Conservation (phyloP, 2,113 vertebrate species). For the Callorhinus ursinus region DNA sequence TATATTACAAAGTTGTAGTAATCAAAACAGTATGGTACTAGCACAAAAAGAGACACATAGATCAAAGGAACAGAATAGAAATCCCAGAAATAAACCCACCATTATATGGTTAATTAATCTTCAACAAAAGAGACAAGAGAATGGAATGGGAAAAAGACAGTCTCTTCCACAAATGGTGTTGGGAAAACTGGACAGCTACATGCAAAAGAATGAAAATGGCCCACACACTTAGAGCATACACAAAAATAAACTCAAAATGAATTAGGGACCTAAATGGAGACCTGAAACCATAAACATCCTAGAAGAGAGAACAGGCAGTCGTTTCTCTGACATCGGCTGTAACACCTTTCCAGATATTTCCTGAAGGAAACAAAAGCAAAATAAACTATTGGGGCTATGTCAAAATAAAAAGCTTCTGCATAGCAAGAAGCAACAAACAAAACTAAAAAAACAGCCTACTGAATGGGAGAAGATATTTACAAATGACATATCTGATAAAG, state of each 20-base stretch:
- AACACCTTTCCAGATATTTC: not conserved
- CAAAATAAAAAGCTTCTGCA: not conserved
- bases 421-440: not conserved
- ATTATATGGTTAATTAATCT: not conserved
- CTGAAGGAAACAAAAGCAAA: not conserved
- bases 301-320: not conserved
- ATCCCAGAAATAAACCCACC: not conserved
- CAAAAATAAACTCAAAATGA: not conserved
- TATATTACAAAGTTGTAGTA: not conserved
- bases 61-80: not conserved
- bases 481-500: not conserved
- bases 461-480: not conserved
- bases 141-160: not conserved
- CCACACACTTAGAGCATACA: not conserved
- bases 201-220: not conserved
- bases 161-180: not conserved
- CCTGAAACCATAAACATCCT: not conserved
- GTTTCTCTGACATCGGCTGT: not conserved
- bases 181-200: not conserved
- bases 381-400: not conserved
- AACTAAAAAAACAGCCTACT: not conserved
- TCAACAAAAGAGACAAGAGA: not conserved
- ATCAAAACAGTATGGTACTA: not conserved
- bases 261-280: not conserved
- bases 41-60: not conserved